Evolutionary conservation across 2,888 invertebrate genomes (phyloP), one percentile per base, ranked within the genome.

Genomic region (Campoplex nolae): DNA sequence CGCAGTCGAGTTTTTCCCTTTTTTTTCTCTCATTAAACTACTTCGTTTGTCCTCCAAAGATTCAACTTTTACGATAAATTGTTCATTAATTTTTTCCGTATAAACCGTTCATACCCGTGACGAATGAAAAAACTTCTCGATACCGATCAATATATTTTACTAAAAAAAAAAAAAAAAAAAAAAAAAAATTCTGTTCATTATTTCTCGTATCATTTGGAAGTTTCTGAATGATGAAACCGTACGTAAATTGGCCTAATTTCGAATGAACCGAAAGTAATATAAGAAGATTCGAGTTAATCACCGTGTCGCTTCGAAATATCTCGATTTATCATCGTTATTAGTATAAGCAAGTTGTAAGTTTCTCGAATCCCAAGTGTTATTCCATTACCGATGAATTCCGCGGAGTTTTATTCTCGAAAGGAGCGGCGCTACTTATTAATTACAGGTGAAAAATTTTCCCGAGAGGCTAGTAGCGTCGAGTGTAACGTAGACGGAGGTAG

Each of bases 381-480:
- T 23, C 79, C 51, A 42, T 65, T 23, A 56, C 45, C 73, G 54
- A 76, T 75, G 67, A 32, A 67, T 54, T 11, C 35, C n/a, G n/a
- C n/a, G 28, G 42, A 32, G 18, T 23, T 28, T 23, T 28, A 6
- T n/a, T 32, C 58, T 45, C 32, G 11, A 76, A 79, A 79, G 79
- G 54, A 70, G 23, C 4, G 38, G 68, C 65, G 83, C 80, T 80
- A 84, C 86, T 86, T 89, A 89, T 87, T 88, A 89, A 89, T 89
- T 88, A 87, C 81, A 76, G 56, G 73, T 74, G 84, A 56, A 76
- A 67, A 77, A 78, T 45, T 84, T 78, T 71, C 62, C 23, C 73
- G 82, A 38, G 78, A 77, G 54, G 38, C 6, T 38, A 6, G 32
- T 58, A 58, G 54, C 38, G 75, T 82, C 76, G 71, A 67, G 81